A percentile compares a stretch with the other conserved stretches of the same genome.
Conservation (phyloP, 2,888 invertebrate genomes). For the Drosophila ustulata region DNA sequence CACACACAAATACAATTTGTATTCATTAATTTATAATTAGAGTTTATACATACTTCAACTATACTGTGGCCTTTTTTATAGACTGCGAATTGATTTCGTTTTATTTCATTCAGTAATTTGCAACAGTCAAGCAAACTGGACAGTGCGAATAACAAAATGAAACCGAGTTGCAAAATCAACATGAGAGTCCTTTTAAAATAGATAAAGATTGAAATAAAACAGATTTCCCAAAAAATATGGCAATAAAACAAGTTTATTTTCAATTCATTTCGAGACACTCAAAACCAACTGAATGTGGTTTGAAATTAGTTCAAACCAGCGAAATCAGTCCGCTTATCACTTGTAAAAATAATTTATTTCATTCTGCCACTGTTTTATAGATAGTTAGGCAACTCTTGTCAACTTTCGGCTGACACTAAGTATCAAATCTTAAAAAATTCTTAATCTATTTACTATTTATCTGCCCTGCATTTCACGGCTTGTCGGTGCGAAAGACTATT, state of each 20-base stretch:
- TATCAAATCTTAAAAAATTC: background rate
- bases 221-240: background rate
- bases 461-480: slow-evolving; percentile 5
- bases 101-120: slow-evolving; percentile 33
- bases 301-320: background rate
- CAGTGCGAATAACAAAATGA: background rate
- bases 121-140: background rate
- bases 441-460: slow-evolving; percentile 4
- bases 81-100: slow-evolving; percentile 4
- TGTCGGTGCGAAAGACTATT: slow-evolving; percentile 12
- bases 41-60: slow-evolving; percentile 14
- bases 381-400: background rate
- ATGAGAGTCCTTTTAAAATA: background rate
- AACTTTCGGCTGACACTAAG: background rate
- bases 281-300: background rate
- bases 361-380: background rate
- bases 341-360: background rate
- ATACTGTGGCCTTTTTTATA: slow-evolving; percentile 20
- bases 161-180: background rate
- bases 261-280: too few species aligned
- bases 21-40: slow-evolving; percentile 56
- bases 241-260: too few species aligned
- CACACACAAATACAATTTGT: slow-evolving; percentile 38
- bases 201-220: background rate
- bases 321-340: background rate